Evolutionary conservation across 2,888 invertebrate genomes (phyloP), one percentile per base, ranked within the genome.

Genomic region (Minunthozetes semirufus): DNA sequence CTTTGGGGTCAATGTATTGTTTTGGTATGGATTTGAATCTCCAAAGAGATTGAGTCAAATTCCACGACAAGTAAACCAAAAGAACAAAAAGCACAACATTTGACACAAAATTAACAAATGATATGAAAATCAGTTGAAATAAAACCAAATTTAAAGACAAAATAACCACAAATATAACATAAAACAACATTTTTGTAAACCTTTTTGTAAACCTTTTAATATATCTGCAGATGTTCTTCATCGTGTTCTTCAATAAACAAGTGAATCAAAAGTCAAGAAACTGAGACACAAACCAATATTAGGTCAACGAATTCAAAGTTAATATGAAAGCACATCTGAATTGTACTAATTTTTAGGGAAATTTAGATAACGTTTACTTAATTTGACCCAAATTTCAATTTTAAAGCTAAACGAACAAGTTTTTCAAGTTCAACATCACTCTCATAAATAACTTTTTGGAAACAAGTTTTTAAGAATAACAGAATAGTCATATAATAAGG

Each of bases 1-100:
- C 53, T 33, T 66, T 53, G 15, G 75, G 66, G 9, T 66, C 25
- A 22, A 72, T 48, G 22, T 22, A 38, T 48, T 27, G 46, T 15
- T 72, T 75, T 5, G 75, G 71, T n/a, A 75, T 75, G 19, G n/a
- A 71, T 66, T 66, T 19, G 17, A 66, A 66, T 66, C 66, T 66
- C 66, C 66, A 66, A 38, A 66, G n/a, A 38, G 11, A 38, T 66
- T 66, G 66, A 38, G 38, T 66, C 19, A 66, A 38, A 66, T 66
- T 66, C 66, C 66, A 66, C 5, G 66, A 66, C 13, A 66, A 17
- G 38, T 66, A 66, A 33, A 66, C 38, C 33, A 1, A 38, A 66
- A 66, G 19, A 15, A 17, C n/a, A 38, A 38, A 66, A 17, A 66
- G 11, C 5, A 66, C 38, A 19, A 38, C n/a, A 8, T 38, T 66